phyloP scores from a whole-genome alignment of 2,888 invertebrate species.

The Leistus spinibarbis region DNA sequence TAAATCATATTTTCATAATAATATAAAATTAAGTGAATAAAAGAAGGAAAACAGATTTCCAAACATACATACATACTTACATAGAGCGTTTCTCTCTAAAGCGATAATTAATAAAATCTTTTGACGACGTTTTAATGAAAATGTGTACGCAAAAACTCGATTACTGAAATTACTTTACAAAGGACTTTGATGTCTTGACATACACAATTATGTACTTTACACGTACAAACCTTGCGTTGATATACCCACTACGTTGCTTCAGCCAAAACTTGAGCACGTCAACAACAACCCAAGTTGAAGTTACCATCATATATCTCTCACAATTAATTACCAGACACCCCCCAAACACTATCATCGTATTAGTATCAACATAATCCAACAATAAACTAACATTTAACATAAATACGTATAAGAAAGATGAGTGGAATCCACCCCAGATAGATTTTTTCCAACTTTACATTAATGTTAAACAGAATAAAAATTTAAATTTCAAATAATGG shows the following conservation, averaged over 20 bases:
- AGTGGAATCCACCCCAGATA: too few relatives aligned
- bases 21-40: background rate
- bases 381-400: background rate
- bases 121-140: slow-evolving; percentile 33
- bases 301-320: background rate
- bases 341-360: background rate
- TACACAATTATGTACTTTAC: slow-evolving; percentile 35
- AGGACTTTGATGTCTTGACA: slow-evolving; percentile 31
- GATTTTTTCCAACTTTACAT: too few relatives aligned
- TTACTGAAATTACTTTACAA: slow-evolving; percentile 31
- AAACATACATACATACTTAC: background rate
- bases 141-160: slow-evolving; percentile 37
- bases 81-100: background rate
- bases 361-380: background rate
- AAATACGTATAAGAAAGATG: too few relatives aligned
- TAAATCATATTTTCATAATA: background rate
- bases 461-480: background rate
- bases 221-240: slow-evolving; percentile 7
- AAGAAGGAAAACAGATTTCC: background rate
- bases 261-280: background rate
- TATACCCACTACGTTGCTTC: background rate
- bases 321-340: background rate
- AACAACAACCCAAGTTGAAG: background rate
- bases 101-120: slow-evolving; percentile 37
- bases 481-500: slow-evolving; percentile 12